Conservation (phyloP, 2,888 invertebrate genomes). For the Leptinotarsa rubiginosa region DNA sequence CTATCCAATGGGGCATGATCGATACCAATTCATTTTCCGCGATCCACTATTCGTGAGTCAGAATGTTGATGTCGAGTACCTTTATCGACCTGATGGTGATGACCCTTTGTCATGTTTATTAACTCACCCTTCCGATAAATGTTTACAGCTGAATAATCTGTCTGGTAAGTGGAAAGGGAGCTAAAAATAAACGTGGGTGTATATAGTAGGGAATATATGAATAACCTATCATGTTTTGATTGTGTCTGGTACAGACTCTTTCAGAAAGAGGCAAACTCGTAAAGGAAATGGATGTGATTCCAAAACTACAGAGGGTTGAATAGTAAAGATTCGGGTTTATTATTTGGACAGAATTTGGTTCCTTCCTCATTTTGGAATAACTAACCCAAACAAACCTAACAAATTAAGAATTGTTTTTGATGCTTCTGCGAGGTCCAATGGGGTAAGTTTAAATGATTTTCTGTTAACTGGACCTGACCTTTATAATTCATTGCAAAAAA, state of each 20-base stretch:
- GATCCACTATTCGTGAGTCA: slow-evolving; percentile 39
- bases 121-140: slow-evolving; percentile 51
- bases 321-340: no score
- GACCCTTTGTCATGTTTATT: slow-evolving; percentile 61
- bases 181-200: slow-evolving; percentile 49
- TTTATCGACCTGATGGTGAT: slow-evolving; percentile 57
- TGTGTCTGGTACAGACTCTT: background rate
- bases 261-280: no score
- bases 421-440: no score
- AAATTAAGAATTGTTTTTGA: no score
- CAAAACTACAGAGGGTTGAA: no score
- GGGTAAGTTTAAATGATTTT: no score
- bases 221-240: slow-evolving; percentile 7
- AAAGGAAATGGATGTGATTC: no score
- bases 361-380: no score
- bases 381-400: no score
- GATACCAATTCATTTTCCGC: slow-evolving; percentile 34
- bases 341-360: no score
- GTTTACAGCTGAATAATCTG: slow-evolving; percentile 53
- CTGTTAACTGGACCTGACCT: no score
- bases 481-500: no score
- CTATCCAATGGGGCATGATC: slow-evolving; percentile 14
- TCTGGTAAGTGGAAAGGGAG: slow-evolving; percentile 41
- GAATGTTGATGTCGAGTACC: slow-evolving; percentile 46
- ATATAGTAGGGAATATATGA: background rate